Base-by-base conservation (phyloP, 2,113 vertebrate genomes). In the Syngnathus scovelli region DNA sequence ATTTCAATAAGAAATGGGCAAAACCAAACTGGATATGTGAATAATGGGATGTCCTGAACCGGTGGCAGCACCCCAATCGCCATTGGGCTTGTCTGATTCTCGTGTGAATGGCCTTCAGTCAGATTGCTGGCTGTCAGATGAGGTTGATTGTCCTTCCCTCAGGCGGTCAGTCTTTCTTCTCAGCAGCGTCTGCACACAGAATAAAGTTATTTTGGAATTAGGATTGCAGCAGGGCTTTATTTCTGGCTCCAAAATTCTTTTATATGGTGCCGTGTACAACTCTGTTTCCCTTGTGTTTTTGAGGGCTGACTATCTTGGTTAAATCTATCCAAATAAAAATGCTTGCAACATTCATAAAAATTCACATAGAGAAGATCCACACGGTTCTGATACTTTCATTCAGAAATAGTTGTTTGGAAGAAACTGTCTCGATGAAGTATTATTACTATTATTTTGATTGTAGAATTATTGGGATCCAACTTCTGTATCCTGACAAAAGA, bases 91-190 rank as follows among this genome's bases (percentile, higher is more conserved):
- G 68, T 60, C 75, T 82, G 80, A 81, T 80, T 82, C 86, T 72
- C 75, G 74, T 72, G 83, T 63, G 68, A 82, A 79, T 78, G 84
- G 86, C 86, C 86, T 84, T 88, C 85, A 86, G 90, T 91, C 89
- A 90, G 90, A 89, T 91, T 90, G 82, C 86, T 89, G 90, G 89
- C 87, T 88, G 80, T 86, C 85, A 84, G 87, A 85, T 85, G 88
- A 90, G 79, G 86, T 80, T 80, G 88, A 91, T 87, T 90, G 90
- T 90, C 85, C 67, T 67, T 82, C 87, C 84, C 83, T 82, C 82
- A 73, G 84, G 70, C 76, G 85, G 71, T 90, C 84, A 86, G 84
- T 89, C 85, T 67, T 85, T 90, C 82, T 81, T 80, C 74, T 86
- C 85, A 44, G 48, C 72, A 67, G 72, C 44, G 67, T 88, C 89